Conservation (phyloP, 2,888 invertebrate genomes). For the Nemoura dubitans region DNA sequence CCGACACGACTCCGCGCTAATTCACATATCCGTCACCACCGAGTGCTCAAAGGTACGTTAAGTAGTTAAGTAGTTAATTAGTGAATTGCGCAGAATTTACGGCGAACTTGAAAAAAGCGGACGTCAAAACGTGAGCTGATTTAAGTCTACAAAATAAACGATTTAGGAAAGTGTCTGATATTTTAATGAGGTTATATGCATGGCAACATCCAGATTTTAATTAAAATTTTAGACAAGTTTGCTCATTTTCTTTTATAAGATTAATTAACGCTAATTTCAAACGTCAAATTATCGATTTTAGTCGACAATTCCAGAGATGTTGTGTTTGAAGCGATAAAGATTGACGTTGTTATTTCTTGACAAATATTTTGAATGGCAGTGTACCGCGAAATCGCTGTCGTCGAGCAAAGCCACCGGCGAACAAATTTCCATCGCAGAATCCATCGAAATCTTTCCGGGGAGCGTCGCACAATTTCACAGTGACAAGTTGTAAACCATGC, state of each 20-base stretch:
- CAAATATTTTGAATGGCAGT: no score
- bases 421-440: no score
- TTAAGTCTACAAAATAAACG: not conserved
- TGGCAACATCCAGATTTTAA: not conserved
- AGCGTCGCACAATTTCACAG: not conserved
- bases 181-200: not conserved
- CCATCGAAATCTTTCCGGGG: no score
- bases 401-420: no score
- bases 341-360: no score
- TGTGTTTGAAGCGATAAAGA: no score
- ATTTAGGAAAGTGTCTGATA: not conserved
- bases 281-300: no score
- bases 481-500: not conserved
- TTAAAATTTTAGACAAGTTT: not conserved
- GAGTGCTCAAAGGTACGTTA: not conserved
- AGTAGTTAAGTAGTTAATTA: not conserved
- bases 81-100: not conserved
- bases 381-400: no score
- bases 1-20: not conserved
- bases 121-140: not conserved
- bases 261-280: not conserved
- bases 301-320: no score
- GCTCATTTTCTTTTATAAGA: not conserved
- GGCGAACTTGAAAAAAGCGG: not conserved
- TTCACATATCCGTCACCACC: not conserved